Conservation (phyloP, 1,140 invertebrate species). For the Hylyphantes graminicola region DNA sequence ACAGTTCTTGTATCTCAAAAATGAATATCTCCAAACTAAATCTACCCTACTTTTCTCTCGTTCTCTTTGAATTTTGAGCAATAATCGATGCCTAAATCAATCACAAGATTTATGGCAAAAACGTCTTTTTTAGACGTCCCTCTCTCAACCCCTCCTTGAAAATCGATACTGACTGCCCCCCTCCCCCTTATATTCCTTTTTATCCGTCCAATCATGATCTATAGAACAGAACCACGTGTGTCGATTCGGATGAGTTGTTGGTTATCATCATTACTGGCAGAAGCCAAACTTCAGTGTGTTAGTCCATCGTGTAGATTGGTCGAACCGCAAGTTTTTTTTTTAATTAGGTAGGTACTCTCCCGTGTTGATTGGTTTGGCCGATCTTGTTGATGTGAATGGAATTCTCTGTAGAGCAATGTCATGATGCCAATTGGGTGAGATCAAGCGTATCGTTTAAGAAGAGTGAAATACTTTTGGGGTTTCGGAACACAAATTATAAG, state of each 20-base stretch:
- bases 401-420: background rate
- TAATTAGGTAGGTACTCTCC: constrained; percentile 21
- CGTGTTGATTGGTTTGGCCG: constrained; percentile 8
- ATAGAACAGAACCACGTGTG: constrained; percentile 21
- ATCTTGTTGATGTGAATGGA: background rate
- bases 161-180: constrained; percentile 13
- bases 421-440: no score
- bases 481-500: no score
- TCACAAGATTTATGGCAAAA: constrained; percentile 45
- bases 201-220: constrained; percentile 27
- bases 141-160: constrained; percentile 32
- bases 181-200: background rate
- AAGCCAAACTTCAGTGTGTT: constrained; percentile 12
- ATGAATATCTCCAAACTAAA: no score
- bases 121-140: constrained; percentile 34
- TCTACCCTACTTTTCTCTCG: background rate
- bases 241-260: constrained; percentile 47
- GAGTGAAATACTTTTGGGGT: no score
- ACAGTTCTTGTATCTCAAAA: no score
- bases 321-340: constrained; percentile 20
- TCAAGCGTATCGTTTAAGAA: no score
- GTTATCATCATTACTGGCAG: constrained; percentile 44
- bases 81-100: constrained; percentile 32
- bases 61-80: constrained; percentile 23
- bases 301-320: constrained; percentile 23